phyloP scores from a whole-genome alignment of 2,888 invertebrate species.

The Lumbricus terrestris region DNA sequence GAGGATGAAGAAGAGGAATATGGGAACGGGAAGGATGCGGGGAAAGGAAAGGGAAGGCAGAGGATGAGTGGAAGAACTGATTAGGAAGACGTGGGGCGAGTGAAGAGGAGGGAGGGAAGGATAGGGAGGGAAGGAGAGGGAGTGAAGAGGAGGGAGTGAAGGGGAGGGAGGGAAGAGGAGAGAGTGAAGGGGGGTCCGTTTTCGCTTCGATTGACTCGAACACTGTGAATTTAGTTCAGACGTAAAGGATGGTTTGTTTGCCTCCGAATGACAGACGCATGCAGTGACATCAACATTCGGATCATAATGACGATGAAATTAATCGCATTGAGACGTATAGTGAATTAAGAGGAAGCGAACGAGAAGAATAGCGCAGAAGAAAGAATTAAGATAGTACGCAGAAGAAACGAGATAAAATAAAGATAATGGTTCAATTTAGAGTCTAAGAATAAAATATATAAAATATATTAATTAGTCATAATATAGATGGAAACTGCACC shows the following conservation, averaged over 20 bases:
- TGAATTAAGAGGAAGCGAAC: neutral
- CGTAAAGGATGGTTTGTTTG: neutral
- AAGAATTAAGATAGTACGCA: neutral
- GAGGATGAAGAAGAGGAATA: neutral
- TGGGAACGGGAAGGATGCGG: too few species aligned
- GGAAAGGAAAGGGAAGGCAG: too few species aligned
- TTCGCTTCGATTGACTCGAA: conserved; percentile 3
- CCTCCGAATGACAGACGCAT: neutral
- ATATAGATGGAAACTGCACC: too few species aligned
- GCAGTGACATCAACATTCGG: neutral
- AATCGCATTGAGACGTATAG: neutral
- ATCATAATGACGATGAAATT: neutral
- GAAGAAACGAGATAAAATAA: neutral
- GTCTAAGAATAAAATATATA: too few species aligned
- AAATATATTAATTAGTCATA: too few species aligned
- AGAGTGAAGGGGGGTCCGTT: neutral
- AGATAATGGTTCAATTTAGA: neutral
- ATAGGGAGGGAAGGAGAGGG: too few species aligned
- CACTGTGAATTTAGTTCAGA: neutral
- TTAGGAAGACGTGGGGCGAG: neutral
- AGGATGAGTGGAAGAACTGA: too few species aligned
- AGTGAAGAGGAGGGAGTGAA: too few species aligned
- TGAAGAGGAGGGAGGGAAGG: neutral
- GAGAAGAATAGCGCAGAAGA: neutral
- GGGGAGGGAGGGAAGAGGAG: too few species aligned